A percentile compares a stretch with the other conserved stretches of the same genome.
Evolutionary conservation across 2,888 invertebrate genomes (phyloP).

Genomic region (Labia minor): DNA sequence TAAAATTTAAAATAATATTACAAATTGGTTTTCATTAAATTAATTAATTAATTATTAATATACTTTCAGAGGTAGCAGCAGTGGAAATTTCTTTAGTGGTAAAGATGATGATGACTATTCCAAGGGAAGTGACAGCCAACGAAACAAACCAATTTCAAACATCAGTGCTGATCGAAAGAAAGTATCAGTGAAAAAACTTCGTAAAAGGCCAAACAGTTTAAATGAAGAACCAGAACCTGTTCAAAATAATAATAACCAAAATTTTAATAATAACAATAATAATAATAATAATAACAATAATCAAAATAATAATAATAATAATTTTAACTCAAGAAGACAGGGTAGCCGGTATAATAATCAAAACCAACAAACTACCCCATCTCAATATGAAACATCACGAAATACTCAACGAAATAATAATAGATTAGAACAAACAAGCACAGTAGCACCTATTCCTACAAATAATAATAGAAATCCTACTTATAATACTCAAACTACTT

Average conservation of each 20-base stretch:
- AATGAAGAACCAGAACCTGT: background rate
- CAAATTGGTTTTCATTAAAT: too few species aligned
- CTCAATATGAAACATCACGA: background rate
- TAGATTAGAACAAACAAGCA: background rate
- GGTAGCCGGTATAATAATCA: background rate
- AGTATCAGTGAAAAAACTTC: conserved; percentile 31
- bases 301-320: conserved; percentile 21
- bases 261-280: conserved; percentile 31
- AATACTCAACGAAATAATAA: background rate
- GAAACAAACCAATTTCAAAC: conserved; percentile 29
- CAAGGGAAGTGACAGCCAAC: conserved; percentile 35
- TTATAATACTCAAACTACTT: conserved; percentile 18
- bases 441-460: background rate
- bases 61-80: conserved; percentile 53
- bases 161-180: conserved; percentile 32
- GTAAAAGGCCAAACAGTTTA: conserved; percentile 32
- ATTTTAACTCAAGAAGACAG: conserved; percentile 3
- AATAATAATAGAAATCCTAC: background rate
- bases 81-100: conserved; percentile 62
- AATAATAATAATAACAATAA: conserved; percentile 18
- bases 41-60: too few species aligned
- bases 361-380: background rate
- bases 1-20: too few species aligned
- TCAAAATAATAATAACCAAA: conserved; percentile 32
- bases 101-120: conserved; percentile 46